Evolutionary conservation across 2,888 invertebrate species (phyloP).

Genomic region (Andrena hattorfiana): DNA sequence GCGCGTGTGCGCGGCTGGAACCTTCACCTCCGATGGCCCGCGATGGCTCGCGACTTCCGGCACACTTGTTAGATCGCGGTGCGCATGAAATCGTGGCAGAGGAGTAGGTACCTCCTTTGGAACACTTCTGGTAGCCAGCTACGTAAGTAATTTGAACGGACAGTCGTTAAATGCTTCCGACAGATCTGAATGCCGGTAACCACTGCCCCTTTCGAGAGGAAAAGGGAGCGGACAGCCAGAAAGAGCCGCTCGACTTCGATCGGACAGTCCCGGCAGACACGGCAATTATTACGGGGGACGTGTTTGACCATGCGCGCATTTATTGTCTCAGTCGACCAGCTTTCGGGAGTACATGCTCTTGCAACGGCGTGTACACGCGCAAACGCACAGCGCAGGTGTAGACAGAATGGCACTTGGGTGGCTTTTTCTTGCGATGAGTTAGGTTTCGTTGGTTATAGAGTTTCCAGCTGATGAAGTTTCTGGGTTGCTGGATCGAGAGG

Average conservation of each 20-base stretch:
- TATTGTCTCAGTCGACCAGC: slow-evolving; percentile 24
- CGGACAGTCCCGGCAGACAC: slow-evolving; percentile 39
- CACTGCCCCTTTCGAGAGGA: slow-evolving; percentile 34
- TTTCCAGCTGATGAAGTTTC: no score
- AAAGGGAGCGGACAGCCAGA: slow-evolving; percentile 45
- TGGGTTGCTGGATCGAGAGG: no score
- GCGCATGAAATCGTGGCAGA: slow-evolving; percentile 66
- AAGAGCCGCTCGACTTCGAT: slow-evolving; percentile 42
- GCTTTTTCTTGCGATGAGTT: background rate
- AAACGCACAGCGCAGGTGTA: background rate
- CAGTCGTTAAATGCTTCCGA: slow-evolving; percentile 73
- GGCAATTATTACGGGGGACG: slow-evolving; percentile 50
- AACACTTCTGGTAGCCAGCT: slow-evolving; percentile 61
- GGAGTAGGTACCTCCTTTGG: slow-evolving; percentile 57
- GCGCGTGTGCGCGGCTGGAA: background rate
- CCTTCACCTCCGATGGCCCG: slow-evolving; percentile 8
- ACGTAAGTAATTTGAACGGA: slow-evolving; percentile 67
- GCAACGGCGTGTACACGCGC: background rate
- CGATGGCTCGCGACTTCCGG: slow-evolving; percentile 44
- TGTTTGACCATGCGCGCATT: slow-evolving; percentile 48
- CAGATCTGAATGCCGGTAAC: slow-evolving; percentile 65
- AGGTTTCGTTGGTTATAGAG: background rate
- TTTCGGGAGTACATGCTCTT: background rate
- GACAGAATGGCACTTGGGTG: background rate
- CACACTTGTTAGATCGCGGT: slow-evolving; percentile 70